Evolutionary conservation across 1,140 invertebrate genomes (phyloP), one percentile per base, ranked within the genome.

Genomic region (Drosophila busckii): DNA sequence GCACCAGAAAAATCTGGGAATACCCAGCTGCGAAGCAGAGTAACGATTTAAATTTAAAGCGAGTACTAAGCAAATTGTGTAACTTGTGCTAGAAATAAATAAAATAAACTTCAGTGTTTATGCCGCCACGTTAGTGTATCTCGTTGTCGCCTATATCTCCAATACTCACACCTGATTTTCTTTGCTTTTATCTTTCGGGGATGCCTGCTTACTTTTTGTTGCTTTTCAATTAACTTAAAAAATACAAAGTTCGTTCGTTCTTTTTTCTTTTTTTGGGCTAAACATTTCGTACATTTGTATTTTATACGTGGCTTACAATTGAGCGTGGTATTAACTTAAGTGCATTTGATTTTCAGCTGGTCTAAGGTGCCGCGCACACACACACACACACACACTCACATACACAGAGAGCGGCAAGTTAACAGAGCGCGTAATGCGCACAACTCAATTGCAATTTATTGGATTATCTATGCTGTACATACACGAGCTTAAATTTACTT

Each of bases 331-430:
- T 82, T 82, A 70, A 61, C 69, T 82, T 82, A 82, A 82, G 75
- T 82, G 75, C 75, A 75, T 83, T 82, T 82, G 76, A 82, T 75
- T 82, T 80, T n/a, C n/a, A n/a, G n/a, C n/a, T n/a, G n/a, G 53
- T 37, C 56, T 48, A 42, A 45, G 52, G 52, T 19, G 37, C 63
- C 68, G 9, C 25, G 48, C 44, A 31, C 49, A 45, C 49, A n/a
- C n/a, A n/a, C n/a, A n/a, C n/a, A n/a, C n/a, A n/a, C n/a, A n/a
- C n/a, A n/a, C n/a, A n/a, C n/a, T n/a, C n/a, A n/a, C n/a, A n/a
- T n/a, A n/a, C n/a, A n/a, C n/a, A n/a, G n/a, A n/a, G n/a, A n/a
- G n/a, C n/a, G 37, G 28, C 37, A 61, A 50, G 46, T 61, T 66
- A 76, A 44, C 59, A 50, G n/a, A n/a, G 42, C 55, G 49, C 64